Evolutionary conservation across 2,888 invertebrate species (phyloP).

Genomic region (Eilema depressum): DNA sequence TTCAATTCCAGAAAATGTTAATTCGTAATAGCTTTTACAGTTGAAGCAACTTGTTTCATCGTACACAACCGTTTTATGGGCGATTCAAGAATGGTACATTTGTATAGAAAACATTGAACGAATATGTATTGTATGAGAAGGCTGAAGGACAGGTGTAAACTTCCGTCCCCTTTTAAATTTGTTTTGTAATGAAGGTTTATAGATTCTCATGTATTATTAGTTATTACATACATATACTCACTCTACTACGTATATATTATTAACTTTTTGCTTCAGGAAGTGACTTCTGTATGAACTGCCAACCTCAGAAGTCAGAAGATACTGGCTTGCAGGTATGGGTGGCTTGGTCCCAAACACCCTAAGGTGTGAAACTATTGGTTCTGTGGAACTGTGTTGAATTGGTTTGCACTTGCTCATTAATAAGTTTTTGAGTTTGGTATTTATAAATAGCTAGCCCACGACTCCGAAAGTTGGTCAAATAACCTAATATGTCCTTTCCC

Average conservation of each 20-base stretch:
- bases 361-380: not conserved
- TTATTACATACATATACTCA: not conserved
- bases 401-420: too few relatives aligned
- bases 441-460: too few relatives aligned
- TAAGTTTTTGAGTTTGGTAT: too few relatives aligned
- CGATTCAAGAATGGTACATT: constrained; percentile 6
- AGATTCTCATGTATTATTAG: not conserved
- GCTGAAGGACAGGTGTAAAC: not conserved
- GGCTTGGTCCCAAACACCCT: too few relatives aligned
- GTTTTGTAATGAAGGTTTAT: not conserved
- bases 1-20: constrained; percentile 47
- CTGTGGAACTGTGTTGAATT: too few relatives aligned
- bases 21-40: constrained; percentile 43
- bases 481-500: too few relatives aligned
- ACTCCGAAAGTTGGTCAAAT: too few relatives aligned
- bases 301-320: too few relatives aligned
- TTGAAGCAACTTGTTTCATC: constrained; percentile 46
- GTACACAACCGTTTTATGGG: constrained; percentile 41
- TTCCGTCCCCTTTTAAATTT: not conserved
- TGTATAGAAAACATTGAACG: not conserved
- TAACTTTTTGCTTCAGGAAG: too few relatives aligned
- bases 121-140: not conserved
- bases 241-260: too few relatives aligned
- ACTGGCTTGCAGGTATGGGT: too few relatives aligned
- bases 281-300: too few relatives aligned